A percentile compares a stretch with the other conserved stretches of the same genome.
Conservation (phyloP, 1,140 invertebrate genomes). For the Lucilia cuprina region DNA sequence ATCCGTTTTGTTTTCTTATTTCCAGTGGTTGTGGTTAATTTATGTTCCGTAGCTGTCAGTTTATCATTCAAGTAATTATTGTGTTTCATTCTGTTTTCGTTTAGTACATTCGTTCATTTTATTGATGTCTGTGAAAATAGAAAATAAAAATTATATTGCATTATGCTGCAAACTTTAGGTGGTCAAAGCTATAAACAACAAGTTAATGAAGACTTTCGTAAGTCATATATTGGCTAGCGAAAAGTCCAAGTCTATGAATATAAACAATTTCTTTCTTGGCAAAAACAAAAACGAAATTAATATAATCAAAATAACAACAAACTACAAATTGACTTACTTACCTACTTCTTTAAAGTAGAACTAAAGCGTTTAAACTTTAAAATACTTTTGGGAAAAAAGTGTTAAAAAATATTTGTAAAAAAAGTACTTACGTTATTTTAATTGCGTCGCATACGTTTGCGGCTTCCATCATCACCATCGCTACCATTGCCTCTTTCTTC, state of each 20-base stretch:
- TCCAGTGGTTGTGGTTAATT: neutral
- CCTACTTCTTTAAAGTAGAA: neutral
- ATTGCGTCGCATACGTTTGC: conserved; percentile 54
- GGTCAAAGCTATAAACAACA: neutral
- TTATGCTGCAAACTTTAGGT: neutral
- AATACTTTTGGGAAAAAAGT: conserved; percentile 18
- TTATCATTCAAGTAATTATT: conserved; percentile 1
- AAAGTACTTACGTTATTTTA: conserved; percentile 51
- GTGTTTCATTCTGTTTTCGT: neutral
- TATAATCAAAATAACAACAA: neutral
- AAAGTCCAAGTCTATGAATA: conserved; percentile 4
- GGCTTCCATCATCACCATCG: conserved; percentile 54
- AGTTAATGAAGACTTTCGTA: conserved; percentile 7
- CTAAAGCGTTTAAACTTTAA: neutral
- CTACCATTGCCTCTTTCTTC: conserved; percentile 73
- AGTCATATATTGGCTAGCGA: conserved; percentile 2
- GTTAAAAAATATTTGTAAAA: conserved; percentile 64
- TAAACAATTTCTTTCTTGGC: neutral
- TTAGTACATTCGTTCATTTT: conserved; percentile 14
- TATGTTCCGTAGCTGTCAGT: neutral
- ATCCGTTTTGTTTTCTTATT: neutral
- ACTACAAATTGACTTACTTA: neutral
- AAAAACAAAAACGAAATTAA: neutral
- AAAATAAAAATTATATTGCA: conserved; percentile 4
- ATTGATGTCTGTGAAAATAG: conserved; percentile 11